Percentiles rank a stretch among this genome's conserved stretches.
These are phyloP conservation scores for Xestobium rufovillosum DNA, from an alignment of 2,888 invertebrate genomes.

Conservation along the genomic window DNA sequence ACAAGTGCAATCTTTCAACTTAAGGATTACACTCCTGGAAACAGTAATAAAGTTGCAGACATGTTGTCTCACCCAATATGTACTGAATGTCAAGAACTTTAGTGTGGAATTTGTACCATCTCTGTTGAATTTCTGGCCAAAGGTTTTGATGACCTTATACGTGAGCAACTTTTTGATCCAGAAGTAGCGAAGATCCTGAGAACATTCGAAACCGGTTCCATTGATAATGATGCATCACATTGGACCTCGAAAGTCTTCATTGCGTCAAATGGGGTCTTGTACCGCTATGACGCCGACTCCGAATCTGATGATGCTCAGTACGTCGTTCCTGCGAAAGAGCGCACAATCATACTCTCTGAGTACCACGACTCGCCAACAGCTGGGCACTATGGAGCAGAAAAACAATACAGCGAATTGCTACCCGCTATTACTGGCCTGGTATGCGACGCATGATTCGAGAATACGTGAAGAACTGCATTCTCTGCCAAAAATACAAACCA, in stretches of 20 bases:
- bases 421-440: too few relatives aligned
- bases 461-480: slow-evolving; percentile 24
- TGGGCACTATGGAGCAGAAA: slow-evolving; percentile 27
- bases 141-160: too few relatives aligned
- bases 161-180: too few relatives aligned
- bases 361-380: slow-evolving; percentile 23
- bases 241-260: too few relatives aligned
- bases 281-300: not conserved
- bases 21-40: slow-evolving; percentile 33
- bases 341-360: slow-evolving; percentile 3
- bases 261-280: slow-evolving; percentile 4
- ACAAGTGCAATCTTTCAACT: slow-evolving; percentile 32
- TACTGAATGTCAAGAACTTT: not conserved
- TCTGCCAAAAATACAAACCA: slow-evolving; percentile 24
- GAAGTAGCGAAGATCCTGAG: too few relatives aligned
- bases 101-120: too few relatives aligned
- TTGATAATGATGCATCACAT: too few relatives aligned
- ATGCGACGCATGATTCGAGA: slow-evolving; percentile 25
- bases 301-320: slow-evolving; percentile 8
- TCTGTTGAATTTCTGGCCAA: too few relatives aligned
- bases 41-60: slow-evolving; percentile 34
- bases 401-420: slow-evolving; percentile 24
- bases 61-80: slow-evolving; percentile 27
- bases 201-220: too few relatives aligned
- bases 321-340: too few relatives aligned